Evolutionary conservation across 2,797 vertebrate genomes (phyloP), one percentile per base, ranked within the genome.

Genomic region (Vultur gryphus): DNA sequence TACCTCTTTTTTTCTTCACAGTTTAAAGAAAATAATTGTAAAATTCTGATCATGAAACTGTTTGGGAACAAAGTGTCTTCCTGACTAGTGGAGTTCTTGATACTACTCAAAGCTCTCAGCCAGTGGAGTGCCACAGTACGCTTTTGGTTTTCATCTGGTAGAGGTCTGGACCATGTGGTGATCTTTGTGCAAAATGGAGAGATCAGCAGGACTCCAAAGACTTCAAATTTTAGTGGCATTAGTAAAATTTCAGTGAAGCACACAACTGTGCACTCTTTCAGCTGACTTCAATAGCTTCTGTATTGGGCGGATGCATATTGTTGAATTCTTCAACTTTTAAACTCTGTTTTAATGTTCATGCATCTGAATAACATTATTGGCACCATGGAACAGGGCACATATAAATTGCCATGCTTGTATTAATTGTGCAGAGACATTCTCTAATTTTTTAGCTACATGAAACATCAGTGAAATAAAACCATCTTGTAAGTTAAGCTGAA

Each of bases 91-190:
- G 12, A 67, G 41, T 41, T 81, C 37, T 31, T 48, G 16, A 3
- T 19, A 19, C 31, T 10, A 18, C 21, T 57, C 29, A 43, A 39
- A 79, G 16, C 16, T 64, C 25, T 55, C 46, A 59, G 52, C 19
- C 44, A 3, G 0, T 69, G 17, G 28, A 37, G 3, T 29, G 20
- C 46, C 52, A 65, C 7, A 16, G 10, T 16, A 39, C 0, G 0
- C 14, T 58, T 58, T 31, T 51, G 43, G 19, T 23, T 77, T 65
- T 77, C 10, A 28, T 37, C 12, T 62, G 52, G 13, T 21, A 16
- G 75, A 91, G 28, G 44, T 48, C 7, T 70, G 31, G 55, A 44
- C 31, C 31, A 16, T 14, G 11, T n/a, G 46, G 51, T 81, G 19
- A 41, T 16, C 20, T 77, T 18, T 57, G 57, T 69, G 55, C 31